Evolutionary conservation across 1,140 invertebrate species (phyloP).

Genomic region (Octopus bimaculoides): DNA sequence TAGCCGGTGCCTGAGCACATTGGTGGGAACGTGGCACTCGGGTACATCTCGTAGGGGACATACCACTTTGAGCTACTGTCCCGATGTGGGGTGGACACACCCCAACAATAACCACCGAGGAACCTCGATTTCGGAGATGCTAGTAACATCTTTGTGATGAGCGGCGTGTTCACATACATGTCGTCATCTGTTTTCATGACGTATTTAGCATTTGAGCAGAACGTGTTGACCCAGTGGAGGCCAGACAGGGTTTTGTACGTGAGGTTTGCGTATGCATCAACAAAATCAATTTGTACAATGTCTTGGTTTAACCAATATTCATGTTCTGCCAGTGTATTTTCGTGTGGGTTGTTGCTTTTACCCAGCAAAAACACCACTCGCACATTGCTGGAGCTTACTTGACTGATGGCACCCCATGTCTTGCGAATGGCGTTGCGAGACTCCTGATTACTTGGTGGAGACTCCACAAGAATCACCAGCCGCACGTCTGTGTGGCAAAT

Average conservation of each 20-base stretch:
- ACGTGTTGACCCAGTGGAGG: slow-evolving; percentile 69
- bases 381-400: slow-evolving; percentile 10
- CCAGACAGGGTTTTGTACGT: slow-evolving; percentile 73
- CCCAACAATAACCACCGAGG: slow-evolving; percentile 32
- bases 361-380: slow-evolving; percentile 24
- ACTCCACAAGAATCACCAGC: slow-evolving; percentile 23
- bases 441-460: slow-evolving; percentile 7
- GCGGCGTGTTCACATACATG: slow-evolving; percentile 74
- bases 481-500: slow-evolving; percentile 15
- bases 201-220: slow-evolving; percentile 67
- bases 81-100: slow-evolving; percentile 33
- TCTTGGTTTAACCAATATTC: slow-evolving; percentile 61
- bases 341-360: not conserved
- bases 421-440: slow-evolving; percentile 19
- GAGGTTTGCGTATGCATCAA: slow-evolving; percentile 42
- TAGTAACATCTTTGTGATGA: slow-evolving; percentile 30
- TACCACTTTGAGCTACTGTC: slow-evolving; percentile 54
- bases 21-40: slow-evolving; percentile 43
- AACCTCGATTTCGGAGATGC: slow-evolving; percentile 20
- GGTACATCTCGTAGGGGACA: slow-evolving; percentile 45
- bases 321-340: slow-evolving; percentile 20
- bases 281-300: slow-evolving; percentile 40
- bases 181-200: slow-evolving; percentile 90
- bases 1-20: slow-evolving; percentile 57
- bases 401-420: slow-evolving; percentile 24